Percentiles rank a stretch among this genome's conserved stretches.
These are phyloP conservation scores for Cichladusa arquata DNA, from an alignment of 2,113 vertebrate genomes.

Conservation along the genomic window DNA sequence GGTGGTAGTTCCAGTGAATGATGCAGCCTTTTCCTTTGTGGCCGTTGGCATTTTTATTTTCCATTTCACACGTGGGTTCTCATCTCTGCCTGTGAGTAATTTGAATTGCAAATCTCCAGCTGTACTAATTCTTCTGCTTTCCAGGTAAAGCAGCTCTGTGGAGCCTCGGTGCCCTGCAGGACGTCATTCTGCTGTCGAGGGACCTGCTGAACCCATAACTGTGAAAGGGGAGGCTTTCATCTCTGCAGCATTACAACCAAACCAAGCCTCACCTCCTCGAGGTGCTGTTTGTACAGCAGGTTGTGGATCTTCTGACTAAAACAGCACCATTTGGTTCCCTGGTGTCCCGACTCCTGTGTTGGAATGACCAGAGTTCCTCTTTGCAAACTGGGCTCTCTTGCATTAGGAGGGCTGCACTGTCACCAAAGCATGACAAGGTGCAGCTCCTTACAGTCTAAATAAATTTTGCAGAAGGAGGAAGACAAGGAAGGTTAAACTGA, in stretches of 20 bases:
- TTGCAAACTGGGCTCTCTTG: neutral
- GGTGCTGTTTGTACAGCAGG: slow-evolving; percentile 37
- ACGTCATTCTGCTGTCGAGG: slow-evolving; percentile 12
- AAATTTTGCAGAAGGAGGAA: neutral
- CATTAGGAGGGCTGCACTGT: neutral
- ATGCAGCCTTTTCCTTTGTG: neutral
- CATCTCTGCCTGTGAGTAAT: neutral
- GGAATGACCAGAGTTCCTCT: slow-evolving; percentile 10
- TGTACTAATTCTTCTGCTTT: slow-evolving; percentile 24
- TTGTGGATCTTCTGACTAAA: neutral
- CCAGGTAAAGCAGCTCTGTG: slow-evolving; percentile 62
- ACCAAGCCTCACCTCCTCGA: neutral
- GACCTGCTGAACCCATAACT: slow-evolving; percentile 35
- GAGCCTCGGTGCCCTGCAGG: neutral
- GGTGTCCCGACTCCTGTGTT: neutral
- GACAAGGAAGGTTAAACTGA: neutral
- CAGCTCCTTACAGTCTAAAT: neutral
- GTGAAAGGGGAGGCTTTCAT: slow-evolving; percentile 47
- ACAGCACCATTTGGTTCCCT: neutral
- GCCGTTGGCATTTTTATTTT: neutral
- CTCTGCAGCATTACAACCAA: neutral
- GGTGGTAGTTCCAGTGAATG: neutral
- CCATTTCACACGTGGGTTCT: neutral
- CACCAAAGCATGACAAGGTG: neutral
- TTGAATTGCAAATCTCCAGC: neutral